These are phyloP conservation scores for Dicentrarchus labrax DNA, from an alignment of 2,113 vertebrate species.

Conservation along the genomic window DNA sequence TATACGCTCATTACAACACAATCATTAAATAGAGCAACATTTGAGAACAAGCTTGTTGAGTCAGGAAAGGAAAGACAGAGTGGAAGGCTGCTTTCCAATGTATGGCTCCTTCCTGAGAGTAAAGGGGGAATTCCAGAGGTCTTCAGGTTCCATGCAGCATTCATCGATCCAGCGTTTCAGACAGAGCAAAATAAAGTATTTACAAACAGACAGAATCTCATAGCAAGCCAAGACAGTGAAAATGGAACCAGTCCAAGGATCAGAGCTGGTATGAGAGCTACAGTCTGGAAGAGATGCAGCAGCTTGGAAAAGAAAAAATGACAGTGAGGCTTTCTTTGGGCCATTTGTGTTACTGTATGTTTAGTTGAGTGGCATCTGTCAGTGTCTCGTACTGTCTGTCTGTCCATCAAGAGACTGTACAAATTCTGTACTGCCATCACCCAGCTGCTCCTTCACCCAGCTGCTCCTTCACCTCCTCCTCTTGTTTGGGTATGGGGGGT, in stretches of 20 bases:
- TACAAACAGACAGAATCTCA: constrained; percentile 31
- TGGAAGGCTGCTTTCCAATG: neutral
- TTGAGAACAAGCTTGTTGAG: neutral
- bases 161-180: constrained; percentile 55
- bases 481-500: constrained; percentile 38
- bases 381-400: neutral
- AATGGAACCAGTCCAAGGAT: constrained; percentile 14
- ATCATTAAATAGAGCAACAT: neutral
- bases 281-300: neutral
- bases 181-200: constrained; percentile 30
- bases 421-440: constrained; percentile 15
- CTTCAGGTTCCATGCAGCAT: constrained; percentile 31
- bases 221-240: constrained; percentile 17
- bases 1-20: neutral
- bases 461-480: constrained; percentile 42
- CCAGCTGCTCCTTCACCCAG: constrained; percentile 29
- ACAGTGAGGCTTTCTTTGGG: neutral
- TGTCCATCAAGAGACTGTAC: neutral
- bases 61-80: neutral
- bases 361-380: neutral
- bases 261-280: neutral
- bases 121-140: constrained; percentile 32
- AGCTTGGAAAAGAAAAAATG: neutral
- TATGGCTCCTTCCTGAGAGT: constrained; percentile 36
- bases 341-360: neutral